Evolutionary conservation across 2,113 vertebrate species (phyloP).

Genomic region (Hippocampus guttulatus): DNA sequence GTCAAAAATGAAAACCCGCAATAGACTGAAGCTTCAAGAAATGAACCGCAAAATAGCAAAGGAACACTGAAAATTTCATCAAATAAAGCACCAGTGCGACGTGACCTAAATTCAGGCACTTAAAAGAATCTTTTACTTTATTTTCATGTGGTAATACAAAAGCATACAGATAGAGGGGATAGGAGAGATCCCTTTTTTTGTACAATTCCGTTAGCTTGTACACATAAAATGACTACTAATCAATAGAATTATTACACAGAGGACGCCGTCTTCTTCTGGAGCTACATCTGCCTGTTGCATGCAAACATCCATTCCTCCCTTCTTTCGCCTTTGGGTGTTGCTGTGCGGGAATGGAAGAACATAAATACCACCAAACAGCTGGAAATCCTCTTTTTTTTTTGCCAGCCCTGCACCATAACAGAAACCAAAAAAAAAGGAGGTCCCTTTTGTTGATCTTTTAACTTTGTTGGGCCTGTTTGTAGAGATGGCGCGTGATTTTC

Average conservation of each 20-base stretch:
- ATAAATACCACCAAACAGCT: not conserved
- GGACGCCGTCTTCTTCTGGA: slow-evolving; percentile 33
- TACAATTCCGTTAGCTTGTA: slow-evolving; percentile 62
- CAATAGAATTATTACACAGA: slow-evolving; percentile 34
- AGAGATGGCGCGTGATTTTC: slow-evolving; percentile 12
- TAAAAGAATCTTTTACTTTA: slow-evolving; percentile 75
- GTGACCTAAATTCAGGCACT: slow-evolving; percentile 74
- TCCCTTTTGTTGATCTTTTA: slow-evolving; percentile 9
- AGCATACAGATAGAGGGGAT: slow-evolving; percentile 71
- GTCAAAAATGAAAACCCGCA: too few species aligned
- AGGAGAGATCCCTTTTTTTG: slow-evolving; percentile 69
- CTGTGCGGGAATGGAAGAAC: slow-evolving; percentile 2
- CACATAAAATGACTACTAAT: slow-evolving; percentile 67
- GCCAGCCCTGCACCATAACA: not conserved
- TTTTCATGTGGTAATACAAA: slow-evolving; percentile 73
- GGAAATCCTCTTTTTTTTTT: not conserved
- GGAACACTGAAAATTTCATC: not conserved
- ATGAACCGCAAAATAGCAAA: too few species aligned
- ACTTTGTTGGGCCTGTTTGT: not conserved
- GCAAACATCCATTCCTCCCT: not conserved
- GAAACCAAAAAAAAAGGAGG: not conserved
- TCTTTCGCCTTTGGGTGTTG: slow-evolving; percentile 8
- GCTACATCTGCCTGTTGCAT: slow-evolving; percentile 55
- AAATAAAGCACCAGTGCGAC: slow-evolving; percentile 33
- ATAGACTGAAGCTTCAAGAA: too few species aligned